Base-by-base conservation (phyloP, 1,140 invertebrate genomes). In the Drosophila truncata region DNA sequence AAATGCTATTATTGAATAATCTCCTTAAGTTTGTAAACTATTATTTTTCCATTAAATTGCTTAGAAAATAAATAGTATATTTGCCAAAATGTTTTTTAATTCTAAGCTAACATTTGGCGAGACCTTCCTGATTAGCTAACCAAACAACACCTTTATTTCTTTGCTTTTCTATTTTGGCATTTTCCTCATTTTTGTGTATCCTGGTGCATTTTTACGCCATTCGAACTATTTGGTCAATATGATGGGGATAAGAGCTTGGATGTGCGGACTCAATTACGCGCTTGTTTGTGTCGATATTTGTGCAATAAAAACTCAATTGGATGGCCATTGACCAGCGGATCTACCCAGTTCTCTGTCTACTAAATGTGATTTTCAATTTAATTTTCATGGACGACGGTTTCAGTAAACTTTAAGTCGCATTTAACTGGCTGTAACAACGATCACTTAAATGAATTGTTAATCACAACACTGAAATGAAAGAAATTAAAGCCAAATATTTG, bases 251-350 rank as follows among this genome's bases (percentile, higher is more conserved):
- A 27, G 16, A 25, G 14, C 27, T 39, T 14, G 14, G 27, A 50
- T 29, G 52, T 72, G 44, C 83, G 67, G 80, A 87, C 80, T 87
- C 80, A 84, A 88, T 87, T 90, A 81, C 80, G 69, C 55, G 63
- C 72, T 75, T 80, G 73, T 90, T 84, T 88, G 77, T 61, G 31
- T 49, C 66, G 67, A 80, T 84, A 80, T 80, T 83, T 83, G 65
- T 41, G 81, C 81, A 76, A 76, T 83, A 82, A 84, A 71, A 84
- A 80, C 81, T 77, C 57, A 80, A 84, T 84, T 83, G 57, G 49
- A 49, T 82, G 74, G 59, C 66, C 58, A 47, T 47, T 80, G 73
- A 35, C 42, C 52, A 60, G 35, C 25, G 69, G 20, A 59, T 39
- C n/a, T 35, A n/a, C 10, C 18, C n/a, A 3, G 7, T 46, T 8